phyloP scores from a whole-genome alignment of 2,797 vertebrate species.

The Picus viridis region DNA sequence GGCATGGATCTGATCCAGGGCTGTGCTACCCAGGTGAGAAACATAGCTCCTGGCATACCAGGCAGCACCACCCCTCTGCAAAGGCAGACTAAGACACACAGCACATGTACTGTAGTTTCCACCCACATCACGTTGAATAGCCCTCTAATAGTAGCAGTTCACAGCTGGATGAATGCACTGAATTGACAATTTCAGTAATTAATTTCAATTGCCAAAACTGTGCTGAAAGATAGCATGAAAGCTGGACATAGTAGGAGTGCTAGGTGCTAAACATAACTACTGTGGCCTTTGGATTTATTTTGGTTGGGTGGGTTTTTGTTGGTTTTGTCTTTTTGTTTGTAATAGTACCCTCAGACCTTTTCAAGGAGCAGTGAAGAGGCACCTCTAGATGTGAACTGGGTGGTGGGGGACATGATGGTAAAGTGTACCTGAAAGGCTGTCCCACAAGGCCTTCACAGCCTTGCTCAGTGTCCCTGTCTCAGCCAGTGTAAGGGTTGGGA shows the following conservation, averaged over 20 bases:
- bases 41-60: neutral
- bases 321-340: neutral
- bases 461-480: neutral
- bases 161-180: neutral
- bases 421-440: neutral
- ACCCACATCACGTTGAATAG: neutral
- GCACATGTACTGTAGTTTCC: neutral
- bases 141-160: neutral
- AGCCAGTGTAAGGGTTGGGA: neutral
- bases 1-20: neutral
- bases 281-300: neutral
- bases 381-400: neutral
- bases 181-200: neutral
- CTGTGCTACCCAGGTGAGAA: neutral
- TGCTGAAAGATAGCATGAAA: neutral
- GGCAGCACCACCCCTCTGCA: neutral
- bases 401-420: neutral
- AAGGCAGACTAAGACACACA: neutral
- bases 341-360: neutral
- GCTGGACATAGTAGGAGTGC: rapidly evolving
- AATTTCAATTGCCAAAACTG: neutral
- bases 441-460: neutral
- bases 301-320: too few species aligned
- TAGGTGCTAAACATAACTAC: neutral
- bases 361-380: neutral